Evolutionary conservation across 1,140 invertebrate species (phyloP).

Genomic region (Drosophila lacteicornis): DNA sequence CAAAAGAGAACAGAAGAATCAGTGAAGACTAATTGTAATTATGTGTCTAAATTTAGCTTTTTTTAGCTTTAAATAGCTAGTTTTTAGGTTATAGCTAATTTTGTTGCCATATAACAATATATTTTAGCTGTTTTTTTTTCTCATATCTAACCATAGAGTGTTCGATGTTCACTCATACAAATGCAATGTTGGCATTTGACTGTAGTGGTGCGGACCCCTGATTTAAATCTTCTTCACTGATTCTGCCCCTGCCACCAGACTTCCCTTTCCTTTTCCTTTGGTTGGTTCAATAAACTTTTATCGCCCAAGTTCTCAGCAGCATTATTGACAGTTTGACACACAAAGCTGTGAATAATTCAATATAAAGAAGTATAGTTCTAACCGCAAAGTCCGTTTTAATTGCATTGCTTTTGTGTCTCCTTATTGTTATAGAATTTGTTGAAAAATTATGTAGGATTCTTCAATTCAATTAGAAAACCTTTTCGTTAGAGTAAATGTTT

Average conservation of each 20-base stretch:
- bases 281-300: slow-evolving; percentile 23
- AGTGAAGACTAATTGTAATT: no score
- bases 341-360: background rate
- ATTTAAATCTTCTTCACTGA: slow-evolving; percentile 65
- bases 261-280: slow-evolving; percentile 20
- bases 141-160: no score
- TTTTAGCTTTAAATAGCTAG: no score
- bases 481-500: background rate
- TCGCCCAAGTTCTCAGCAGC: slow-evolving; percentile 2
- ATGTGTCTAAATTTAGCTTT: no score
- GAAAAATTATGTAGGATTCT: background rate
- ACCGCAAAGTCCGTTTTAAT: background rate
- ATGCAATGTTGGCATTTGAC: no score
- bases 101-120: no score
- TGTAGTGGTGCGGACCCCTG: no score
- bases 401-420: background rate
- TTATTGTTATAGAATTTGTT: background rate
- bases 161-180: no score
- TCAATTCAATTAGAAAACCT: background rate
- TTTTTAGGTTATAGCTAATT: no score
- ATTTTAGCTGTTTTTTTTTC: no score
- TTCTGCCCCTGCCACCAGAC: no score
- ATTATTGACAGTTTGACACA: background rate
- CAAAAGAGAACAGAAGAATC: no score
- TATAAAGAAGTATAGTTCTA: background rate